Conservation (phyloP, 2,888 invertebrate genomes). For the Trichopria drosophilae region DNA sequence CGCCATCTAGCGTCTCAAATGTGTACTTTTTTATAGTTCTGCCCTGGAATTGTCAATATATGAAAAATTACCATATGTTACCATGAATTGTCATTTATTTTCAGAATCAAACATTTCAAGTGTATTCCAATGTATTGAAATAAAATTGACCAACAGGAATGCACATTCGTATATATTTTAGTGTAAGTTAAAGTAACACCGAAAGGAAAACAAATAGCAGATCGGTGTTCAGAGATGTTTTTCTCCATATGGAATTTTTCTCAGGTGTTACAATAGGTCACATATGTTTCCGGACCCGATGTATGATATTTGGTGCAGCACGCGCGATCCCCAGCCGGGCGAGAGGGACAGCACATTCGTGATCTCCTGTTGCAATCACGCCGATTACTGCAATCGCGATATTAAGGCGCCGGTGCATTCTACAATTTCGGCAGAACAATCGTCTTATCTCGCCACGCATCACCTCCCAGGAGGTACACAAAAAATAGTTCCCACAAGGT, state of each 20-base stretch:
- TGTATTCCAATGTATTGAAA: not conserved
- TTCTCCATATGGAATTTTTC: too few relatives aligned
- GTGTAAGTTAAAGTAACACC: not conserved
- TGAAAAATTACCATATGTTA: not conserved
- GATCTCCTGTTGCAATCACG: slow-evolving; percentile 78
- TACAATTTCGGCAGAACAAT: slow-evolving; percentile 42
- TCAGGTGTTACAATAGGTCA: slow-evolving; percentile 57
- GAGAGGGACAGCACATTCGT: slow-evolving; percentile 66
- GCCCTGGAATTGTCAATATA: not conserved
- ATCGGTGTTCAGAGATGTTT: too few relatives aligned
- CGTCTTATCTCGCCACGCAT: slow-evolving; percentile 46
- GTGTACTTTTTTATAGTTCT: not conserved
- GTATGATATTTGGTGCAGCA: slow-evolving; percentile 53
- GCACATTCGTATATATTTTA: not conserved
- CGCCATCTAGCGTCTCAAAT: not conserved
- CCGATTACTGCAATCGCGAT: slow-evolving; percentile 74
- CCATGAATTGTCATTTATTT: not conserved
- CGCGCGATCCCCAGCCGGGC: slow-evolving; percentile 47
- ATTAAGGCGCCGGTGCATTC: slow-evolving; percentile 63
- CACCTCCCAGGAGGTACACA: slow-evolving; percentile 51
- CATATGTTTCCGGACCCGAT: slow-evolving; percentile 53
- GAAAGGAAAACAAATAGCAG: not conserved
- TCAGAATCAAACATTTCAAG: not conserved
- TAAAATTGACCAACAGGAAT: not conserved
- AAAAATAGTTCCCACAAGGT: slow-evolving; percentile 5